Base-by-base conservation (phyloP, 2,113 vertebrate species). In the Antechinus stuartii region DNA sequence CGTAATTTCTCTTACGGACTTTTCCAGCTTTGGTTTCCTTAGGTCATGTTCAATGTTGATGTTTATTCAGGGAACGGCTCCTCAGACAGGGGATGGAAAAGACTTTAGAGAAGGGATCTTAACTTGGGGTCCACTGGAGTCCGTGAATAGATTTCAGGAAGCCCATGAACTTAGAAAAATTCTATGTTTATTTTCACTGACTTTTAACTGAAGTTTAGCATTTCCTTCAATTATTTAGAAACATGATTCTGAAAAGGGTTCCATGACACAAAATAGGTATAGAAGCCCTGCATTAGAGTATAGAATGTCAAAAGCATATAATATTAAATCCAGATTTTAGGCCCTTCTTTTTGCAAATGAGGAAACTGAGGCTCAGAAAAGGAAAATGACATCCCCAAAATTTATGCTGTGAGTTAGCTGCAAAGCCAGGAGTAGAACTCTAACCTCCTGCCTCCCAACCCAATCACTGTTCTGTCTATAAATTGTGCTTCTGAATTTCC, bases 51-150 rank as follows among this genome's bases (percentile, higher is more conserved):
- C 91, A 54, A 25, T 92, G n/a, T 84, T 90, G 25, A 27, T 93
- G 92, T 94, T 95, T 53, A 94, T 92, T 95, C 95, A 95, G 90
- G 0, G 8, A 93, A 93, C 30, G 53, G 6, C n/a, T 94, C 52
- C 53, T 91, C 24, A 53, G 27, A 92, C 26, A 92, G 12, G 11
- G 90, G 95, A 95, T 61, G 52, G 5, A 92, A 94, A 7, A 84
- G 68, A 84, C 68, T n/a, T 84, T 84, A 84, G 19, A 84, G 19
- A 19, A 42, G 19, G 19, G 19, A 42, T 84, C n/a, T 84, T 84
- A 84, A 84, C 16, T 6, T 84, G 16, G n/a, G 19, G 68, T 84
- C 68, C 68, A 42, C n/a, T 84, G n/a, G n/a, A 42, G 6, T 42
- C 68, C 42, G 35, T 84, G n/a, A 7, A 84, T 23, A 84, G 68